Base-by-base conservation (phyloP, 2,888 invertebrate genomes). In the Cephalotes varians region DNA sequence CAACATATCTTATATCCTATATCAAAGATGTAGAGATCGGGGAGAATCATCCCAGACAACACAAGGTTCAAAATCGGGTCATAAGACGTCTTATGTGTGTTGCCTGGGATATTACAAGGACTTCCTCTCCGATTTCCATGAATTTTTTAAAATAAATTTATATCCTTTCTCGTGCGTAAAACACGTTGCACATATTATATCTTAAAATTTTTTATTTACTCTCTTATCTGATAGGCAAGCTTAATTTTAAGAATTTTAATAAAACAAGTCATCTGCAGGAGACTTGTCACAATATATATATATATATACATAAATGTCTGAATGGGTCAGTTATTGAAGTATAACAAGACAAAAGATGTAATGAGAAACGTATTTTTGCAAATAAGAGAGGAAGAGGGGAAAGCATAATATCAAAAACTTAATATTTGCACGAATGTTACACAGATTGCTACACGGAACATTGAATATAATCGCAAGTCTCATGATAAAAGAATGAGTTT, bases 231-330 rank as follows among this genome's bases (percentile, higher is more conserved):
- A 2, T 10, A 49, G n/a, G 31, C n/a, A 37, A 5, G 5, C 18
- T 25, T 28, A 10, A 4, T 7, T 40, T 47, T 47, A 47, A 47
- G 7, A 74, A 40, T 51, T 65, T 76, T 51, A 51, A 76, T 65
- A 65, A 51, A 65, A 49, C 9, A 49, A 21, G 21, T 25, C 4
- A 34, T 34, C 1, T 64, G 12, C 25, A 76, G 15, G 10, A 76
- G 9, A n/a, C 25, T 10, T 7, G 7, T 18, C 4, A 9, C 37
- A 72, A 40, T 28, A 58, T 31, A 21, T 4, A 40, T 31, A 34
- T 21, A 62, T 58, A 40, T 28, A 58, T 31, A 21, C 12, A 40
- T 31, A 34, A 31, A 62, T 58, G 9, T 58, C n/a, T 44, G 5
- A 1, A 72, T 40, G 18, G 1, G 18, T 56, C 1, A 40, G n/a